Evolutionary conservation across 2,888 invertebrate genomes (phyloP), one percentile per base, ranked within the genome.

Genomic region (Caprella mutica): DNA sequence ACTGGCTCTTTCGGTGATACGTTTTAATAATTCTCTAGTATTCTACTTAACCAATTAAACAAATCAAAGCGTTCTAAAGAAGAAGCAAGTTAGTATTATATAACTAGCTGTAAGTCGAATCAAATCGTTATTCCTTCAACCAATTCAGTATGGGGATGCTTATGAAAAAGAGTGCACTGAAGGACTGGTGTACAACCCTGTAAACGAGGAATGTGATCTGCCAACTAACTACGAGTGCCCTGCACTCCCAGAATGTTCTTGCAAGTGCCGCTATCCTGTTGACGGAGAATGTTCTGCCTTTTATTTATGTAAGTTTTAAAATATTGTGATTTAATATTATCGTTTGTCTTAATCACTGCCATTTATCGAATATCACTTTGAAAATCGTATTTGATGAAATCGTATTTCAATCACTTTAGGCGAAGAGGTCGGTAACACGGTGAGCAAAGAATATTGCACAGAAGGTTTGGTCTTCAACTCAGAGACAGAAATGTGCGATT

Each of bases 401-500:
- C 5, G 5, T 1, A 19, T 8, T 35, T 33, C 17, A 14, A 14
- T 23, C 8, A 17, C 29, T 24, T 4, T 52, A 56, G 56, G 67
- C 55, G 30, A 55, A n/a, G 54, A 59, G 2, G 48, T 48, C 12
- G 48, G 48, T n/a, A 56, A 58, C 6, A 38, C 52, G 6, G 66
- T 65, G 8, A 52, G 57, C 52, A 52, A 54, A 17, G 57, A 60
- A 27, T 55, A 52, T 24, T 67, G 67, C 33, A 50, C 61, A 9
- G 52, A 29, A 8, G 63, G 58, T 14, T 56, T 67, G 17, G 30
- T 53, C 42, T 67, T 64, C 50, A 63, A 67, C 53, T 55, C 55
- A 1, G 56, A 58, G 39, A 63, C 58, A 1, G 35, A 55, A 12
- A 52, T 55, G 50, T 67, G 67, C 46, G 66, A 66, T 42, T 56